A percentile compares a stretch with the other conserved stretches of the same genome.
These are phyloP conservation scores for Epinephelus lanceolatus DNA, from an alignment of 2,113 vertebrate genomes.

Conservation along the genomic window DNA sequence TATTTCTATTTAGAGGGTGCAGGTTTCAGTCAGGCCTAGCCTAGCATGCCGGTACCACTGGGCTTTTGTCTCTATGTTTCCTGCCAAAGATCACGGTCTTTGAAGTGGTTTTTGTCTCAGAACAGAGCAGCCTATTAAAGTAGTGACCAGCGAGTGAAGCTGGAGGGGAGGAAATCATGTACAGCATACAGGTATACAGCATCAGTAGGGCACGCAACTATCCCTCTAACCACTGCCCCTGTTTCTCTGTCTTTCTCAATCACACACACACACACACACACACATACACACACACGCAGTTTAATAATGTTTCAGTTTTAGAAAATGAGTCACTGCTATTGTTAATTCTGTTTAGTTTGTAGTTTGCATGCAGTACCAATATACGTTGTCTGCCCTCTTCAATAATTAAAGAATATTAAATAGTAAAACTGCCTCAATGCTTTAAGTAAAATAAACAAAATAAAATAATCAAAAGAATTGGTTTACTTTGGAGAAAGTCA, in stretches of 20 bases:
- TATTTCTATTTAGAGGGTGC: constrained; percentile 56
- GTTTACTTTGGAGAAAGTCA: constrained; percentile 2
- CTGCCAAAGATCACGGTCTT: constrained; percentile 69
- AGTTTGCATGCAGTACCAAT: neutral
- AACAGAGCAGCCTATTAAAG: constrained; percentile 54
- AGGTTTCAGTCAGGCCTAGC: constrained; percentile 57
- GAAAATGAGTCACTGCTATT: neutral
- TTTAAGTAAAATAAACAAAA: constrained; percentile 7
- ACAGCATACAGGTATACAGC: constrained; percentile 38
- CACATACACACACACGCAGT: neutral
- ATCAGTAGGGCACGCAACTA: constrained; percentile 13
- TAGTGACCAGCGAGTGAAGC: constrained; percentile 63
- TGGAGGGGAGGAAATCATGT: constrained; percentile 40
- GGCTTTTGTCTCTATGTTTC: constrained; percentile 62
- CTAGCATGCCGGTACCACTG: constrained; percentile 44
- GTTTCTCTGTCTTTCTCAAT: constrained; percentile 30
- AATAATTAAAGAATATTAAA: neutral
- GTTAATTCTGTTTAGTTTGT: neutral
- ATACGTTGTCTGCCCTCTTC: neutral
- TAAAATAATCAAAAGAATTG: neutral
- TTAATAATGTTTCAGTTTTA: neutral
- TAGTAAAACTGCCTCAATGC: neutral
- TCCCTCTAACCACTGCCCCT: constrained; percentile 42
- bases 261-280: constrained; percentile 11
- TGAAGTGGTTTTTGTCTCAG: constrained; percentile 67